Evolutionary conservation across 2,888 invertebrate genomes (phyloP), one percentile per base, ranked within the genome.

Genomic region (Marasmarcha lunaedactyla): DNA sequence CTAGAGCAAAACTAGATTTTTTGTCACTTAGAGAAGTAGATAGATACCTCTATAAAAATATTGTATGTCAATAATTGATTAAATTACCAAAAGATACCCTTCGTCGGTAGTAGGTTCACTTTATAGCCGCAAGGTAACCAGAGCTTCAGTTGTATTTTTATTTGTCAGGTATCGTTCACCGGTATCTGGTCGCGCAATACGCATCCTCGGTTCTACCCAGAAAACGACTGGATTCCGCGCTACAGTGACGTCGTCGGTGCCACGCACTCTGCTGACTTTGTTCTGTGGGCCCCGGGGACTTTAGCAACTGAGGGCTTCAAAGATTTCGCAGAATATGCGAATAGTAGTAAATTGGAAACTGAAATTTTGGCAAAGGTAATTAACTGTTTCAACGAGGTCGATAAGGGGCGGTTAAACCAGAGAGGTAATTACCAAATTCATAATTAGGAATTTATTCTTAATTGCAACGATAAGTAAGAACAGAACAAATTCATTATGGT

Each of bases 161-260:
- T n/a, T 20, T 20, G 4, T 12, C 25, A 79, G 79, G 46, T 79
- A 15, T 57, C 66, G 1, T 81, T 79, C 40, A 71, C 66, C 1
- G 81, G 81, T 2, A 54, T 76, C 25, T 81, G 81, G 81, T 81
- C 79, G 0, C 60, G 78, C 1, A 72, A 79, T 44, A 79, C 76
- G 0, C 81, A 81, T 46, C 72, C 73, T 0, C 63, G 60, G 1
- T 42, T 62, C 0, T 79, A 64, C 15, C 81, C 81, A 0, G 78
- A 79, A 42, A 79, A 76, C 42, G 78, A 78, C 38, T 77, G 77
- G 77, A 42, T 67, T 2, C 76, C 76, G 5, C 60, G 57, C 4
- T 81, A 64, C 49, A 81, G 81, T 37, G 71, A 79, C 40, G 44
- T 81, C 20, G 69, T 76, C 0, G 81, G 81, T 1, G 79, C 74